phyloP scores from a whole-genome alignment of 1,140 invertebrate species.

The Lamellibrachia luymesi region DNA sequence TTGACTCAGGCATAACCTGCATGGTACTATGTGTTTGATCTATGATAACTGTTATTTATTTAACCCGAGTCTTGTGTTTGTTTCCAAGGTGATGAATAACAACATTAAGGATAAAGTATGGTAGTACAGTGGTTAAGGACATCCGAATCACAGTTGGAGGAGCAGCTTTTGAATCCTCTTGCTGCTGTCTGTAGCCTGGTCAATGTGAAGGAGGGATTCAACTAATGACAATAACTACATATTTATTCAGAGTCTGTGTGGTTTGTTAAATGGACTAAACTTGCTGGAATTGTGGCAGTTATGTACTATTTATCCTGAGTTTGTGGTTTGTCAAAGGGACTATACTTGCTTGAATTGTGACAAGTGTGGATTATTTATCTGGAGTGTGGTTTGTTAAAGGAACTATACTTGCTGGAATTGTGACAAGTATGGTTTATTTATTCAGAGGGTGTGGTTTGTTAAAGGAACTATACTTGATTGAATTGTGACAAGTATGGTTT shows the following conservation, averaged over 20 bases:
- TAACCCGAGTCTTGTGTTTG: background rate
- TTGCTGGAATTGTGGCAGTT: too few species aligned
- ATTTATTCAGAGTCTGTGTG: background rate
- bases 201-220: background rate
- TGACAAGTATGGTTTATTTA: too few species aligned
- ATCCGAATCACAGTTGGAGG: background rate
- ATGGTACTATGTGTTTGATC: background rate
- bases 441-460: too few species aligned
- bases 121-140: background rate
- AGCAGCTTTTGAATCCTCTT: background rate
- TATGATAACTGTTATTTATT: background rate
- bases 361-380: too few species aligned
- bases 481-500: too few species aligned
- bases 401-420: too few species aligned
- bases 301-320: too few species aligned
- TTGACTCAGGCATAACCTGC: background rate
- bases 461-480: too few species aligned
- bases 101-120: background rate
- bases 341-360: too few species aligned
- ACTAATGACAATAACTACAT: background rate
- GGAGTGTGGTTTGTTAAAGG: too few species aligned
- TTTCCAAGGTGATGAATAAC: background rate
- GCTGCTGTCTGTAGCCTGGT: background rate
- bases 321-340: too few species aligned
- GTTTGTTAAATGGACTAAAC: background rate